A percentile compares a stretch with the other conserved stretches of the same genome.
These are phyloP conservation scores for Pharmacophagus antenor DNA, from an alignment of 2,888 invertebrate species.

Conservation along the genomic window DNA sequence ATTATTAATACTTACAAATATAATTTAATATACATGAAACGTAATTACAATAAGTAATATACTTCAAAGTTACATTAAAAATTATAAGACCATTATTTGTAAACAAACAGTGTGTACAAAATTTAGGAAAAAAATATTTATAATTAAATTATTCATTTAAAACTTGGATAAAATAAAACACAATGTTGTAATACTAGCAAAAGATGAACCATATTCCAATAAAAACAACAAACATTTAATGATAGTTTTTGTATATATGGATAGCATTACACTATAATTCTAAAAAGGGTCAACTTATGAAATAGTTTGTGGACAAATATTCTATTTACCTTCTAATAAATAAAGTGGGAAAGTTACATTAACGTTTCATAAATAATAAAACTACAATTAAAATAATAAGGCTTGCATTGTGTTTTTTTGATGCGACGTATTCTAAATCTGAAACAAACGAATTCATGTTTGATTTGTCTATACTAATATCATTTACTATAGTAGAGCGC, in stretches of 20 bases:
- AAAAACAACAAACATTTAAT: not conserved
- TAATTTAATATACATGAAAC: not conserved
- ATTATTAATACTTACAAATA: slow-evolving; percentile 18
- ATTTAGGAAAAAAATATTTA: not conserved
- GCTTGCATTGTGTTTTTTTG: slow-evolving; percentile 39
- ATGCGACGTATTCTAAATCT: slow-evolving; percentile 39
- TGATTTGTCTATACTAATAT: not conserved
- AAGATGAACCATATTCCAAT: too few species aligned
- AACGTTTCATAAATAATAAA: slow-evolving; percentile 36
- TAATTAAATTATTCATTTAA: not conserved
- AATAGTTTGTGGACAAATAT: slow-evolving; percentile 20
- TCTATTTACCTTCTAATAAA: slow-evolving; percentile 19
- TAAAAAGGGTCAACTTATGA: not conserved
- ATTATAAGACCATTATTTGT: not conserved
- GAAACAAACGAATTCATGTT: slow-evolving; percentile 36
- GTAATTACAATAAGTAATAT: not conserved
- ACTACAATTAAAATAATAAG: slow-evolving; percentile 35
- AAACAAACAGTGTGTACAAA: not conserved
- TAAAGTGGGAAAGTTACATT: slow-evolving; percentile 16
- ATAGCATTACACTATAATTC: not conserved
- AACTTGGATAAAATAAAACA: not conserved
- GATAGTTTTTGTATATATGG: not conserved
- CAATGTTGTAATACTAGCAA: too few species aligned
- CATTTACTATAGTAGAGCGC: not conserved
- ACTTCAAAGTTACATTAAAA: not conserved